Percentiles rank a stretch among this genome's conserved stretches.
phyloP scores from a whole-genome alignment of 2,113 vertebrate genomes.

The Propithecus coquereli region DNA sequence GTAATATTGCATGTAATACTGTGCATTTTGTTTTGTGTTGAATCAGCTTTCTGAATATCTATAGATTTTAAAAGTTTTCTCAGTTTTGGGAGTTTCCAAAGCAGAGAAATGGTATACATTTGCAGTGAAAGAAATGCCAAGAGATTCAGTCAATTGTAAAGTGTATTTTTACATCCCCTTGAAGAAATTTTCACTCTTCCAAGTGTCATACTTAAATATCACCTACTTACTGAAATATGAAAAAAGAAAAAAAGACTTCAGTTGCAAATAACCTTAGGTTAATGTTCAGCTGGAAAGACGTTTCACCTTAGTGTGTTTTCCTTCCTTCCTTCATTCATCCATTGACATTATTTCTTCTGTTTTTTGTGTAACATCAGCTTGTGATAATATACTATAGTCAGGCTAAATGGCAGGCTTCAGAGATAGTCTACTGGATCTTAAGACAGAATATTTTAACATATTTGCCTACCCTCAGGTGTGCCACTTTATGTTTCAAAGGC shows the following conservation, averaged over 20 bases:
- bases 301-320: not conserved
- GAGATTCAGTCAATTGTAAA: not conserved
- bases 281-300: not conserved
- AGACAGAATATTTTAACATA: not conserved
- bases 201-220: not conserved
- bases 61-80: not conserved
- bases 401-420: not conserved
- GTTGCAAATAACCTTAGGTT: not conserved
- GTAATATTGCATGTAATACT: not conserved
- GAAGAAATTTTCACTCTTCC: not conserved
- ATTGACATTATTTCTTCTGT: not conserved
- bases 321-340: not conserved
- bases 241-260: not conserved
- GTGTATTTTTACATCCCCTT: not conserved
- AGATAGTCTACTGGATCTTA: not conserved
- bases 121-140: not conserved
- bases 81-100: not conserved
- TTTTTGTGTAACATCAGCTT: not conserved
- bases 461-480: not conserved
- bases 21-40: not conserved
- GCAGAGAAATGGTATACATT: not conserved
- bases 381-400: not conserved
- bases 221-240: not conserved
- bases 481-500: conserved; percentile 44
- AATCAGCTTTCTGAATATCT: not conserved